Base-by-base conservation (phyloP, 1,140 invertebrate species). In the Batillaria attramentaria region DNA sequence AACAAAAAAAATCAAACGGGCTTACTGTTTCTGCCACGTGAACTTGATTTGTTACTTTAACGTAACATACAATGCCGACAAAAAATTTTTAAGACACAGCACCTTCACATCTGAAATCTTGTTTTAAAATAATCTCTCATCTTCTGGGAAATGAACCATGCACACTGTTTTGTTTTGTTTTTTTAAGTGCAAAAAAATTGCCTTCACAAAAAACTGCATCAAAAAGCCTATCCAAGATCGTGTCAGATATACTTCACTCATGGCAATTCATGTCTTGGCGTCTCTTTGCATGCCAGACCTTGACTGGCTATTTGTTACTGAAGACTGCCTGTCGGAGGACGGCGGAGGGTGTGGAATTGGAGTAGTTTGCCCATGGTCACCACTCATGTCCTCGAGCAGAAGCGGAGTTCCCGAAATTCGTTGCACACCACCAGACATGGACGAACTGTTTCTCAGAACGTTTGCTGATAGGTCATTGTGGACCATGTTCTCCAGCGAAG, bases 381-480 rank as follows among this genome's bases (percentile, higher is more conserved):
- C 73, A 24, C n/a, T n/a, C n/a, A 75, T 6, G 0, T 75, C 54
- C 37, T 75, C 54, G 3, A 75, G 18, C 35, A 65, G 3, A 8
- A 75, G 57, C 2, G 73, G 73, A 16, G 73, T 62, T 3, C 50
- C 54, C 0, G 73, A 41, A 31, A 75, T 33, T 33, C 16, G 3
- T 2, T n/a, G 24, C 10, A 5, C 16, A 50, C 28, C 68, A 41
- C 20, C 2, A 24, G 41, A 37, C 54, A 31, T 4, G 24, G 33
- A 5, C 31, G 31, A 46, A n/a, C 5, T 42, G 24, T 39, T 16
- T 41, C 50, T n/a, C 35, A 37, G 54, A 39, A 31, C 8, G 33
- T 31, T 60, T 20, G 62, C 70, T 37, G 72, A 75, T 31, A 81
- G 54, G 28, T 81, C 72, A 60, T 78, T 81, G 31, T 69, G 46